Evolutionary conservation across 2,113 vertebrate genomes (phyloP), one percentile per base, ranked within the genome.

Genomic region (Platysteira castanea): DNA sequence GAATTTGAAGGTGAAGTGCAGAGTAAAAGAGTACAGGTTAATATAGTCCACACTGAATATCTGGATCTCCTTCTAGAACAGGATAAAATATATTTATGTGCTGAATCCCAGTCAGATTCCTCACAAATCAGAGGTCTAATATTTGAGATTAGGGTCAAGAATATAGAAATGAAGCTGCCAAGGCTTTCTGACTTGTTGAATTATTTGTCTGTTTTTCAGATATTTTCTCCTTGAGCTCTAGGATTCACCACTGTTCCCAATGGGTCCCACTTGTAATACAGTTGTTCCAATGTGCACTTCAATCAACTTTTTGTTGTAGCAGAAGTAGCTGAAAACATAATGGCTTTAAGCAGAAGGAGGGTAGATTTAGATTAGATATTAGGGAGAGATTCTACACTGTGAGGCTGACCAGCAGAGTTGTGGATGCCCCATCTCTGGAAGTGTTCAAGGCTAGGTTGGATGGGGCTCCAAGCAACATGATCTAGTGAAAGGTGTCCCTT

Each of bases 1-100:
- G 77, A 84, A 93, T 91, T 71, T 84, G 60, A 91, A 97, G 87
- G 57, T 75, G 49, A 76, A 92, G 23, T 59, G 46, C 42, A 79
- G 61, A 52, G 8, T 82, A 60, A 75, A 92, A 92, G 12, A 13
- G 61, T 60, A 42, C 37, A 63, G 24, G 37, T 89, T 78, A 64
- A 64, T 64, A 42, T 12, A 64, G 24, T 71, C 30, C 31, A 89
- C 39, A 15, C 22, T 70, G 60, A 84, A 71, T 47, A 84, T 92
- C 73, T 78, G n/a, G 42, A 75, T 86, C 24, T 80, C 12, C 11
- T 86, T 69, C n/a, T 68, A 71, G 35, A 63, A 65, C 8, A 84
- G 13, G 10, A 33, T 42, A 44, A 87, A 91, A 84, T 61, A 44
- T 35, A 67, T 49, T 68, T 53, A 27, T 31, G 6, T 31, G 13